Conservation (phyloP, 2,113 vertebrate species). For the Grus americana region DNA sequence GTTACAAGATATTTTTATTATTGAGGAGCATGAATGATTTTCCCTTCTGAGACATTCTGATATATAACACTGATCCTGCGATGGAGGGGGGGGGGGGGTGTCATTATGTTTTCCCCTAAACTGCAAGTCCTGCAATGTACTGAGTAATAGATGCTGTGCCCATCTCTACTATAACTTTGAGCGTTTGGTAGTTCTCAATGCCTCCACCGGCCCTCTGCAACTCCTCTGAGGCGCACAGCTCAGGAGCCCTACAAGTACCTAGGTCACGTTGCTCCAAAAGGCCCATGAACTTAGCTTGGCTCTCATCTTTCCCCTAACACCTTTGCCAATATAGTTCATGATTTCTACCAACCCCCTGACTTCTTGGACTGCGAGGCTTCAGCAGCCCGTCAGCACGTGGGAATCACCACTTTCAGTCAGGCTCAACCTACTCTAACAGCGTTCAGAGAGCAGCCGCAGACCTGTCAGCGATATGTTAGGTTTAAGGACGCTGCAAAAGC, state of each 20-base stretch:
- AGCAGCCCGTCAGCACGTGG: background rate
- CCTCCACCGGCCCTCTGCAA: background rate
- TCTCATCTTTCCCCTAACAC: background rate
- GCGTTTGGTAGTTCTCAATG: background rate
- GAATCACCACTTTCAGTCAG: background rate
- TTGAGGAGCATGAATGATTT: background rate
- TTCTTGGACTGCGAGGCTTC: background rate
- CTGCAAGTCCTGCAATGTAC: background rate
- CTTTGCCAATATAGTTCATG: background rate
- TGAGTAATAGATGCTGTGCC: background rate
- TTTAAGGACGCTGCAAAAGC: background rate
- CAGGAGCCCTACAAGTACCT: background rate
- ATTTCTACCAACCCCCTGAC: background rate
- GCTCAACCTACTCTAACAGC: background rate
- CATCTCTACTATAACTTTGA: background rate
- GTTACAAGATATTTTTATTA: background rate
- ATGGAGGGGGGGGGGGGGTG: accelerated
- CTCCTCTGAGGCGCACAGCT: background rate
- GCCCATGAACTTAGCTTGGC: background rate
- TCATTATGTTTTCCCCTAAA: background rate
- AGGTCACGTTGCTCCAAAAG: background rate
- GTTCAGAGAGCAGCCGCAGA: background rate
- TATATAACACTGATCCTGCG: background rate
- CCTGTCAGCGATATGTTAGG: accelerated
- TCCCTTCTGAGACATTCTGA: background rate